A percentile compares a stretch with the other conserved stretches of the same genome.
Evolutionary conservation across 2,113 vertebrate species (phyloP).

Genomic region (Pipra filicauda): DNA sequence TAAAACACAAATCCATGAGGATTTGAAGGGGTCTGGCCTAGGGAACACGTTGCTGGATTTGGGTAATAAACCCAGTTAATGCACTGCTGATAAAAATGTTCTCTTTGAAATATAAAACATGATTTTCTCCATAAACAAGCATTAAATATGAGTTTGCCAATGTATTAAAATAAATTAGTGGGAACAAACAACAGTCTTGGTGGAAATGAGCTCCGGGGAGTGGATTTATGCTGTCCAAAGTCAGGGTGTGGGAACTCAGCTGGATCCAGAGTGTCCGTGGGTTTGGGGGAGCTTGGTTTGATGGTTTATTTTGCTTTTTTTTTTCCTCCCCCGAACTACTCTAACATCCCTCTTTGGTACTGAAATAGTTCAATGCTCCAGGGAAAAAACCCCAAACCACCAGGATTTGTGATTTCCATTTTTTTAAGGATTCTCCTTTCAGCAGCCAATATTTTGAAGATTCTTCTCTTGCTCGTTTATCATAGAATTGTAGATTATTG

Average conservation of each 20-base stretch:
- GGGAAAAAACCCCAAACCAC: background rate
- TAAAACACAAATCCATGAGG: background rate
- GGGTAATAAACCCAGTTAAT: background rate
- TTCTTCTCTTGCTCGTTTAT: background rate
- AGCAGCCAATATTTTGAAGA: background rate
- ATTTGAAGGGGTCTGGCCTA: background rate
- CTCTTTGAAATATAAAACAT: background rate
- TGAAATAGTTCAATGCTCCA: background rate
- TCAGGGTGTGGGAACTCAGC: background rate
- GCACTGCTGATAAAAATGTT: background rate
- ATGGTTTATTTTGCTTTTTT: background rate
- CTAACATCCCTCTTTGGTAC: background rate
- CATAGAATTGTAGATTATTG: background rate
- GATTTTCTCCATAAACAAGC: background rate
- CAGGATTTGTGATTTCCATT: background rate
- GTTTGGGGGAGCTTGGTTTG: fast-evolving
- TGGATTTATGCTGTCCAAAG: background rate
- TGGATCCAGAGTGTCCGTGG: background rate
- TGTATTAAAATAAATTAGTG: background rate
- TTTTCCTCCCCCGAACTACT: background rate
- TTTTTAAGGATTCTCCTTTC: background rate
- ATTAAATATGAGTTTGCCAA: background rate
- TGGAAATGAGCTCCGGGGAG: background rate
- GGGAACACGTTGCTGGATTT: fast-evolving
- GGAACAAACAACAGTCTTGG: background rate